These are phyloP conservation scores for Trichomycterus rosablanca DNA, from an alignment of 2,113 vertebrate species.

Conservation along the genomic window DNA sequence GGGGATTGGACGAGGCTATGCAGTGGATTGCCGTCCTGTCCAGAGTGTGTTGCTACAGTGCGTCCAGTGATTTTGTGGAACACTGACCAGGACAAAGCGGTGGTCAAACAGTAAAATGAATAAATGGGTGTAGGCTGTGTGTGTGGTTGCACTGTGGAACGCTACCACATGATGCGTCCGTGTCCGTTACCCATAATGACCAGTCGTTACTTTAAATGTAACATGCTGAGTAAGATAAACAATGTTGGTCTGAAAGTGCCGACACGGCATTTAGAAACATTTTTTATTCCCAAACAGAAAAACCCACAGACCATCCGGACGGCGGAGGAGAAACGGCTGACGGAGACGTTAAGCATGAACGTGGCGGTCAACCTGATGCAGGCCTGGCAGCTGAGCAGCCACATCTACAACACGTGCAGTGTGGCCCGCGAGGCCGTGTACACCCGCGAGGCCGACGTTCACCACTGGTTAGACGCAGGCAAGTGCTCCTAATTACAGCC, in stretches of 20 bases:
- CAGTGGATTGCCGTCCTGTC: too few relatives aligned
- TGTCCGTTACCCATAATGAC: neutral
- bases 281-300: constrained; percentile 69
- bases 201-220: neutral
- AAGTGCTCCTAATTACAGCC: constrained; percentile 42
- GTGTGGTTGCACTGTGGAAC: too few relatives aligned
- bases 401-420: constrained; percentile 85
- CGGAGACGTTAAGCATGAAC: constrained; percentile 85
- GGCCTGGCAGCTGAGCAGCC: constrained; percentile 81
- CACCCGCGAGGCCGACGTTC: constrained; percentile 82
- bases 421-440: constrained; percentile 89
- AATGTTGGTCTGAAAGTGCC: neutral
- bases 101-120: too few relatives aligned
- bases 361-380: constrained; percentile 83
- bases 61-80: too few relatives aligned
- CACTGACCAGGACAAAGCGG: too few relatives aligned
- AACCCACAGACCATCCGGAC: constrained; percentile 83
- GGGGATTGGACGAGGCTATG: too few relatives aligned
- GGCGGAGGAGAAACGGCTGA: constrained; percentile 81
- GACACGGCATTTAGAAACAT: neutral
- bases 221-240: neutral
- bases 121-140: too few relatives aligned
- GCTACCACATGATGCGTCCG: too few relatives aligned
- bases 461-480: constrained; percentile 87
- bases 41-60: too few relatives aligned